Evolutionary conservation across 2,888 invertebrate genomes (phyloP).

Genomic region (Drosophila nigricruria): DNA sequence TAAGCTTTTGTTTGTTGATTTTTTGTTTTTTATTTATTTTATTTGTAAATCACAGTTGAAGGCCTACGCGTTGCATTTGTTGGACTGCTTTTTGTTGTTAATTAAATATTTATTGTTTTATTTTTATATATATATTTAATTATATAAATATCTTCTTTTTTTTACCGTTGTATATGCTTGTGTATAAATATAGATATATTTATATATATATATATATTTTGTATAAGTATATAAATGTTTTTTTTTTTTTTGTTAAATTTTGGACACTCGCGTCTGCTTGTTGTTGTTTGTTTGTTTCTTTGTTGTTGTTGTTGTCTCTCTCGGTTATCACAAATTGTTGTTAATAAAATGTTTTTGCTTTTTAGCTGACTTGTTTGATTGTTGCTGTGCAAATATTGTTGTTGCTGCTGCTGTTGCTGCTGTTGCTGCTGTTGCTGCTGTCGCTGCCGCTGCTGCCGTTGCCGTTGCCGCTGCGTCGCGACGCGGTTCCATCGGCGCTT

Average conservation of each 20-base stretch:
- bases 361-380: constrained; percentile 40
- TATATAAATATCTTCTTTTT: constrained; percentile 31
- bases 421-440: constrained; percentile 40
- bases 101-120: constrained; percentile 41
- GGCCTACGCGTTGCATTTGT: constrained; percentile 81
- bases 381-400: constrained; percentile 30
- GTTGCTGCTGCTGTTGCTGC: constrained; percentile 36
- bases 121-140: constrained; percentile 21
- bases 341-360: constrained; percentile 49
- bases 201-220: constrained; percentile 13
- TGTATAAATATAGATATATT: constrained; percentile 52
- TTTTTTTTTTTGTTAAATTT: constrained; percentile 19
- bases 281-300: constrained; percentile 35
- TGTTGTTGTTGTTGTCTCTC: constrained; percentile 45
- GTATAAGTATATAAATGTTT: constrained; percentile 49
- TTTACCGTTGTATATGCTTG: constrained; percentile 48
- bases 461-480: constrained; percentile 62
- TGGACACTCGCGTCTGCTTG: constrained; percentile 52
- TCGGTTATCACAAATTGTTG: constrained; percentile 67
- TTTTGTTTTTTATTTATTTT: constrained; percentile 30
- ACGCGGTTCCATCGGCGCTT: constrained; percentile 70
- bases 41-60: constrained; percentile 78
- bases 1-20: constrained; percentile 27
- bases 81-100: constrained; percentile 64
- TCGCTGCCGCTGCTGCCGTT: constrained; percentile 55